These are phyloP conservation scores for Xenus cinereus DNA, from an alignment of 2,113 vertebrate genomes.

Conservation along the genomic window DNA sequence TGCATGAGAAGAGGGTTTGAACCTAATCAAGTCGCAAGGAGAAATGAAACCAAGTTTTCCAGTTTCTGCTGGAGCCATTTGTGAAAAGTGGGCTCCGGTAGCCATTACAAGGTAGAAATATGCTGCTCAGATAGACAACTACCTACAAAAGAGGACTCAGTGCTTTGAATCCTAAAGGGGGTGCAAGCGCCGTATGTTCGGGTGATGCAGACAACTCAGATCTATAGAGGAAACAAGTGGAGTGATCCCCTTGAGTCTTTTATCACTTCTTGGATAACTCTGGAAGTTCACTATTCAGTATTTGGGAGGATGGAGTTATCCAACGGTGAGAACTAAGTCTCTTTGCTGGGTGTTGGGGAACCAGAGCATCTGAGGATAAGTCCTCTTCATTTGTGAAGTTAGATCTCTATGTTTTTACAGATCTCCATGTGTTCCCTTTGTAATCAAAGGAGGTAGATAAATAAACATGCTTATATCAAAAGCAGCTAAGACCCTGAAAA, in stretches of 20 bases:
- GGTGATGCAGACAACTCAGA: background rate
- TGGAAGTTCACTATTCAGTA: background rate
- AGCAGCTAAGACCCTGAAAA: background rate
- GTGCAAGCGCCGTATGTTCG: background rate
- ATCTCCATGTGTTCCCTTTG: background rate
- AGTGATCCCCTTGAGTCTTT: background rate
- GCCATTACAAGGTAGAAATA: background rate
- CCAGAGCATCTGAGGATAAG: background rate
- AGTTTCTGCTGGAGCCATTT: background rate
- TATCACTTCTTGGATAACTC: background rate
- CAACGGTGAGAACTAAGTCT: background rate
- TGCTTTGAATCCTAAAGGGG: background rate
- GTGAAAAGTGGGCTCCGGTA: background rate
- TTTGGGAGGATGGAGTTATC: background rate
- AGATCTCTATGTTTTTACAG: background rate
- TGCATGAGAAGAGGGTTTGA: background rate
- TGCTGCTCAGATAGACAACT: background rate
- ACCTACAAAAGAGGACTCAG: background rate
- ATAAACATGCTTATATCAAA: background rate
- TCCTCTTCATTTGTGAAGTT: background rate
- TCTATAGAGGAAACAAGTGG: background rate
- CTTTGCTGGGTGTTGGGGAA: background rate
- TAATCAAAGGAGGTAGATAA: background rate
- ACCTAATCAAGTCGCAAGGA: background rate
- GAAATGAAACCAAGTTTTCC: background rate